Evolutionary conservation across 2,797 vertebrate genomes (phyloP).

Genomic region (Setipinna tenuifilis): DNA sequence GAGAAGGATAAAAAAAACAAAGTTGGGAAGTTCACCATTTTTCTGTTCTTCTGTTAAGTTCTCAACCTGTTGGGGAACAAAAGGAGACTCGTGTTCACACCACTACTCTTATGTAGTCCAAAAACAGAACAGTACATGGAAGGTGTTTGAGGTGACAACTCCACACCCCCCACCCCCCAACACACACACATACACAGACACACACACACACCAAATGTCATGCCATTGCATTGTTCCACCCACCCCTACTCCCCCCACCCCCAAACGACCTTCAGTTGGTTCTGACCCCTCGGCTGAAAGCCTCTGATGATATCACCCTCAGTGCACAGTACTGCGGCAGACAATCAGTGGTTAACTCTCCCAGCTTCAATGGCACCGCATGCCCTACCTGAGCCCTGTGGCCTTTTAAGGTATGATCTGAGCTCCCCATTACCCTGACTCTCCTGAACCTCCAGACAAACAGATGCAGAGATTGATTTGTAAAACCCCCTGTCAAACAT

Average conservation of each 20-base stretch:
- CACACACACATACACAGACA: background rate
- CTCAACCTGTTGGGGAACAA: constrained; percentile 70
- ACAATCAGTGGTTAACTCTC: background rate
- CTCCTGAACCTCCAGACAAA: background rate
- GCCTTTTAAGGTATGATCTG: constrained; percentile 10
- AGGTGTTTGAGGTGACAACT: background rate
- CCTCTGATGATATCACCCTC: constrained; percentile 19
- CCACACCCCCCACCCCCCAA: background rate
- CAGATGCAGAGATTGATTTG: background rate
- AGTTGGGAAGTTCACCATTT: constrained; percentile 71
- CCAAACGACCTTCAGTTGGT: constrained; percentile 11
- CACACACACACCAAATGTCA: background rate
- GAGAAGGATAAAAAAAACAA: background rate
- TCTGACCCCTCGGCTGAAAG: background rate
- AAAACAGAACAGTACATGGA: constrained; percentile 11
- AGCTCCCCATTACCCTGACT: background rate
- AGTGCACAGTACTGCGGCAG: background rate
- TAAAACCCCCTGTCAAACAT: background rate
- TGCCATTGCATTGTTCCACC: constrained; percentile 21
- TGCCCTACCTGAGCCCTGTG: background rate
- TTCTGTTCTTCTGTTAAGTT: constrained; percentile 83
- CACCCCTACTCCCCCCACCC: background rate
- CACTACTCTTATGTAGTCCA: background rate
- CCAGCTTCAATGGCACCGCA: background rate
- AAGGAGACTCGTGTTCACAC: constrained; percentile 2